phyloP scores from a whole-genome alignment of 2,797 vertebrate species.

The Peromyscus aztecus region DNA sequence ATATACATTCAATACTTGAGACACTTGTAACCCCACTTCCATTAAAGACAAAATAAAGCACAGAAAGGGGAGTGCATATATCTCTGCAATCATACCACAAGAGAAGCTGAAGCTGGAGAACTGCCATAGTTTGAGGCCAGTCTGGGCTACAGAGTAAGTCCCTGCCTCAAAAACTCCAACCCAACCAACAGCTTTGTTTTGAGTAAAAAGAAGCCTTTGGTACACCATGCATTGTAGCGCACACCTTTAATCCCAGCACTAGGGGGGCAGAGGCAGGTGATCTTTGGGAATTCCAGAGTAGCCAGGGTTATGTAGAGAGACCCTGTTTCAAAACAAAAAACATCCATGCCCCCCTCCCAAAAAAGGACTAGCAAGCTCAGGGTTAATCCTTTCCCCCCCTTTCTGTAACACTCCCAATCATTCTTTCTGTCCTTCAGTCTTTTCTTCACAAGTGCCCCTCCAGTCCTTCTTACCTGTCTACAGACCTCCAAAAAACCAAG shows the following conservation, averaged over 20 bases:
- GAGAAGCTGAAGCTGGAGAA: background rate
- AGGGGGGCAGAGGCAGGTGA: background rate
- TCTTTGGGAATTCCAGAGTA: background rate
- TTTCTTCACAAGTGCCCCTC: slow-evolving; percentile 16
- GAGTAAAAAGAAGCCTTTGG: background rate
- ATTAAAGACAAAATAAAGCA: background rate
- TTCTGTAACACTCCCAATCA: slow-evolving; percentile 5
- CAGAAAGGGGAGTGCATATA: background rate
- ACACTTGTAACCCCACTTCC: slow-evolving; percentile 27
- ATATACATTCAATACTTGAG: background rate
- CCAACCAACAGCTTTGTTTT: background rate
- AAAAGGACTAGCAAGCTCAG: background rate
- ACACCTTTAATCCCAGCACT: background rate
- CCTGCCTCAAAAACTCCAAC: background rate
- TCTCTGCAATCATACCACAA: background rate
- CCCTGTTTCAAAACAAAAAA: background rate
- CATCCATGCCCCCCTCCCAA: too few relatives aligned
- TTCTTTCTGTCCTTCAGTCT: slow-evolving; percentile 3
- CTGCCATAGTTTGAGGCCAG: background rate
- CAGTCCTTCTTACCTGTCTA: slow-evolving; percentile 18
- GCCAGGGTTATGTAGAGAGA: background rate
- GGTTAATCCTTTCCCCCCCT: background rate
- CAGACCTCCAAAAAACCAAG: slow-evolving; percentile 46
- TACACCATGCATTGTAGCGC: background rate
- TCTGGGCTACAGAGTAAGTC: background rate